Evolutionary conservation across 2,113 vertebrate genomes (phyloP).

Genomic region (Podocnemis expansa): DNA sequence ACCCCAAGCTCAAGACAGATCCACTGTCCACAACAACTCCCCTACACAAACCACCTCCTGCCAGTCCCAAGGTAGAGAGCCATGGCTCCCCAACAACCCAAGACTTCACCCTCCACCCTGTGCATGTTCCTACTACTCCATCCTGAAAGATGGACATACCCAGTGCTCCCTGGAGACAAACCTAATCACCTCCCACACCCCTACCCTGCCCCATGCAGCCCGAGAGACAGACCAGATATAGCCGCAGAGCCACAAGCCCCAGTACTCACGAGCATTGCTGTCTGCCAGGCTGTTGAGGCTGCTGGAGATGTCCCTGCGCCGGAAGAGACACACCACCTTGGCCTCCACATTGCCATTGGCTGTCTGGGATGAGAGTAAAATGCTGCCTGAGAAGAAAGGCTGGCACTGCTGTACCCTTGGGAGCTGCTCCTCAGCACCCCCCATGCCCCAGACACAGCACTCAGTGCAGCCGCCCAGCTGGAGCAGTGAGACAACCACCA

Average conservation of each 20-base stretch:
- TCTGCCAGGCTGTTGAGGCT: conserved; percentile 93
- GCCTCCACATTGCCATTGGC: conserved; percentile 95
- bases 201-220: neutral
- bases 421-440: neutral
- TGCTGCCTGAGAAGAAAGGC: neutral
- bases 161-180: neutral
- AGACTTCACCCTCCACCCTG: neutral
- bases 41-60: too few species aligned
- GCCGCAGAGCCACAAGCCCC: conserved; percentile 65
- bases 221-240: conserved; percentile 16
- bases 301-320: conserved; percentile 91
- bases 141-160: conserved; percentile 5
- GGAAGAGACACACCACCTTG: conserved; percentile 93
- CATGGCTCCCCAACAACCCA: neutral
- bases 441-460: neutral
- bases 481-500: neutral
- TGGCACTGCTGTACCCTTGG: neutral
- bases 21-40: neutral
- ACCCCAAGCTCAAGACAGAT: neutral
- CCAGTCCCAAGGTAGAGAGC: neutral
- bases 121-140: neutral
- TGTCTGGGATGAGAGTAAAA: conserved; percentile 74
- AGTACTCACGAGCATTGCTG: conserved; percentile 91
- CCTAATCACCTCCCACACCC: neutral
- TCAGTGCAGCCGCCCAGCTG: neutral